Percentiles rank a stretch among this genome's conserved stretches.
phyloP scores from a whole-genome alignment of 1,140 invertebrate species.

The Metaphire vulgaris region DNA sequence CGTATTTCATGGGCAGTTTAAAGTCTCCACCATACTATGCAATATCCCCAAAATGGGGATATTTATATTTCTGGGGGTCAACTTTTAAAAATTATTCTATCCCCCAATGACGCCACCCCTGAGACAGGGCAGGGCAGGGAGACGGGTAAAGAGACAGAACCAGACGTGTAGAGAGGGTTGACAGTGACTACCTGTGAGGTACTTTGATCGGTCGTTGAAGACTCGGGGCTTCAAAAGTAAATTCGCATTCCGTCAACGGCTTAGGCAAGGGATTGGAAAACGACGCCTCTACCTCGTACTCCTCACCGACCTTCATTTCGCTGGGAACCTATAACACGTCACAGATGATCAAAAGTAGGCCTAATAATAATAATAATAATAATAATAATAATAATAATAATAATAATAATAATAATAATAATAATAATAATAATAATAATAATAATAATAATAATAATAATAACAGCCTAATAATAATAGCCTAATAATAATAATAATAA shows the following conservation, averaged over 20 bases:
- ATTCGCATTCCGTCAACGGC: background rate
- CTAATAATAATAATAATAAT: background rate
- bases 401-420: background rate
- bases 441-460: background rate
- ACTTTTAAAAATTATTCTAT: too few relatives aligned
- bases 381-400: background rate
- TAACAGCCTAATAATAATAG: too few relatives aligned
- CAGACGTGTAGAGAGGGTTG: too few relatives aligned
- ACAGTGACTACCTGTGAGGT: background rate
- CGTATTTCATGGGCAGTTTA: too few relatives aligned
- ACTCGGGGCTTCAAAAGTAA: background rate
- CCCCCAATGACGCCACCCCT: too few relatives aligned
- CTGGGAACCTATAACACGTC: background rate
- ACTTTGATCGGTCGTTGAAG: background rate
- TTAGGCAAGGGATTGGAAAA: background rate
- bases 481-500: background rate
- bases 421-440: background rate
- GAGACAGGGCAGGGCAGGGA: too few relatives aligned
- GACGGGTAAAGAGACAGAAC: too few relatives aligned
- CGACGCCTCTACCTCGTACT: background rate
- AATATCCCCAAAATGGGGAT: too few relatives aligned
- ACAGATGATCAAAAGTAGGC: too few relatives aligned
- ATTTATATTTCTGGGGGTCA: too few relatives aligned
- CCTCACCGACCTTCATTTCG: background rate
- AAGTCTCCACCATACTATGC: too few relatives aligned